Evolutionary conservation across 1,140 invertebrate genomes (phyloP).

Genomic region (Plodia interpunctella): DNA sequence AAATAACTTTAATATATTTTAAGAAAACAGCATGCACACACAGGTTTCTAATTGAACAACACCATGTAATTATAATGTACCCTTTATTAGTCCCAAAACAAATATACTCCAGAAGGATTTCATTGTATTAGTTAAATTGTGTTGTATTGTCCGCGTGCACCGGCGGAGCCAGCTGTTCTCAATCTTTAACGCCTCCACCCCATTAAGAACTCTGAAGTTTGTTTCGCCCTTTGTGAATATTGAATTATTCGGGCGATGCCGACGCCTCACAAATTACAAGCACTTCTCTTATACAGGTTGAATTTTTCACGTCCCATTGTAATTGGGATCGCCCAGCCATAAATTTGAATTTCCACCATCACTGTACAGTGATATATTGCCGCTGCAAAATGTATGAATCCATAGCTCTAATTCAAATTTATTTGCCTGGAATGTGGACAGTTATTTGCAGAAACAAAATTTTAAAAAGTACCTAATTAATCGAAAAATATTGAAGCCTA

Average conservation of each 20-base stretch:
- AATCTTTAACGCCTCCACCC: slow-evolving; percentile 21
- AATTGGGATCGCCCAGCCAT: neutral
- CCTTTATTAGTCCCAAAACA: neutral
- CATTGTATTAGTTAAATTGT: neutral
- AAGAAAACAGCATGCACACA: no score
- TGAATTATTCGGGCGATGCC: neutral
- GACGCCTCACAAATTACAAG: slow-evolving; percentile 1
- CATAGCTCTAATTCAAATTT: neutral
- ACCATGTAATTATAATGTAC: no score
- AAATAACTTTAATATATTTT: no score
- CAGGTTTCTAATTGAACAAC: no score
- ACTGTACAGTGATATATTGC: neutral
- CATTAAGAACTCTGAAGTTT: slow-evolving; percentile 15
- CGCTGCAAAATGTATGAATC: neutral
- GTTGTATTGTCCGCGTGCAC: neutral
- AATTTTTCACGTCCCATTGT: neutral
- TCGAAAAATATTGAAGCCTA: no score
- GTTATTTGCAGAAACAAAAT: neutral
- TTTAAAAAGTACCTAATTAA: no score
- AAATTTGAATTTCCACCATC: slow-evolving; percentile 2
- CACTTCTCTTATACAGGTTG: neutral
- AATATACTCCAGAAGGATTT: neutral
- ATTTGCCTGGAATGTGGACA: neutral
- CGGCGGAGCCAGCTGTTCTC: slow-evolving; percentile 8
- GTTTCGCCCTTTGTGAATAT: slow-evolving; percentile 16